These are phyloP conservation scores for Ovis aries DNA, from an alignment of 2,113 vertebrate genomes.

Conservation along the genomic window ARS-UI_Ramb_v3.0 NC_056058.1:65114001-65114500, in stretches of 20 bases:
- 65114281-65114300: accelerated
- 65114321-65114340: too few species aligned
- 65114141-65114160: background rate
- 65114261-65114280: too few species aligned
- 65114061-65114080: background rate
- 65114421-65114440: too few species aligned
- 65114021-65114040: background rate
- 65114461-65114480: too few species aligned
- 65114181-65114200: background rate
- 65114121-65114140: background rate
- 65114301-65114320: too few species aligned
- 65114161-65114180: background rate
- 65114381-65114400: too few species aligned
- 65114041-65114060: background rate
- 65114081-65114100: background rate
- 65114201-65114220: background rate
- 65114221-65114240: background rate
- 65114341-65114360: too few species aligned
- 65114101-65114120: too few species aligned
- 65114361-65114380: too few species aligned
- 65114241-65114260: background rate
- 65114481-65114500: too few species aligned
- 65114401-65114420: too few species aligned
- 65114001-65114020: background rate
- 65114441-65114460: too few species aligned